Percentiles rank a stretch among this genome's conserved stretches.
phyloP scores from a whole-genome alignment of 2,888 invertebrate species.

The Anarsia innoxiella region DNA sequence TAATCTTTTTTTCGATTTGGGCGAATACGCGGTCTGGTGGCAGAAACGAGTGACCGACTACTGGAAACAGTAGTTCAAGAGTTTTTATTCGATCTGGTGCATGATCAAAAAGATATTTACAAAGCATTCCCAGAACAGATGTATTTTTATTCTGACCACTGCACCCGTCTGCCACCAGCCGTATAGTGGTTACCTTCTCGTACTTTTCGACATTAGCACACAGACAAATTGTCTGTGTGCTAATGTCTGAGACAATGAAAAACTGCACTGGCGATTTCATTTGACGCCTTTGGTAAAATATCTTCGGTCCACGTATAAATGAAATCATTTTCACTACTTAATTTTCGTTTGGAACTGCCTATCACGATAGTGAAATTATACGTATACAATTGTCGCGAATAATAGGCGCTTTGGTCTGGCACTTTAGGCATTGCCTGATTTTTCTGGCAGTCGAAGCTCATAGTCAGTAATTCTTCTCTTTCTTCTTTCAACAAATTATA shows the following conservation, averaged over 20 bases:
- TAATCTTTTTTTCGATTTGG: background rate
- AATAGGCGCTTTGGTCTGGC: slow-evolving; percentile 35
- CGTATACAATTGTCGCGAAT: slow-evolving; percentile 30
- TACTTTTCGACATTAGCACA: slow-evolving; percentile 14
- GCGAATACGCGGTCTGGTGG: too few relatives aligned
- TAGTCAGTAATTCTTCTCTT: slow-evolving; percentile 6
- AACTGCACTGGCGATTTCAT: slow-evolving; percentile 19
- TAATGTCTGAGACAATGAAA: slow-evolving; percentile 18
- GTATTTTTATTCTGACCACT: slow-evolving; percentile 22
- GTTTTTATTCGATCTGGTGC: too few relatives aligned
- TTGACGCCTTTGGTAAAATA: slow-evolving; percentile 18
- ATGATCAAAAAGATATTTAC: slow-evolving; percentile 17
- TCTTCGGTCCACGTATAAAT: slow-evolving; percentile 25
- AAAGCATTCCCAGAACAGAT: slow-evolving; percentile 25
- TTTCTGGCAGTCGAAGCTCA: slow-evolving; percentile 16
- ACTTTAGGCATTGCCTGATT: slow-evolving; percentile 12
- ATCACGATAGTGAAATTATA: slow-evolving; percentile 35
- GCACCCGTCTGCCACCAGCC: slow-evolving; percentile 20
- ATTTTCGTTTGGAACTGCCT: slow-evolving; percentile 24
- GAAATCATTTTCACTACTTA: slow-evolving; percentile 23
- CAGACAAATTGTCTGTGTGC: too few relatives aligned
- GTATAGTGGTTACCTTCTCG: slow-evolving; percentile 13
- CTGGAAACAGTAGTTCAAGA: too few relatives aligned
- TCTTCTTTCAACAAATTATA: slow-evolving; percentile 14
- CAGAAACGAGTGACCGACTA: too few relatives aligned